phyloP scores from a whole-genome alignment of 2,888 invertebrate species.

The Calameuta filiformis region DNA sequence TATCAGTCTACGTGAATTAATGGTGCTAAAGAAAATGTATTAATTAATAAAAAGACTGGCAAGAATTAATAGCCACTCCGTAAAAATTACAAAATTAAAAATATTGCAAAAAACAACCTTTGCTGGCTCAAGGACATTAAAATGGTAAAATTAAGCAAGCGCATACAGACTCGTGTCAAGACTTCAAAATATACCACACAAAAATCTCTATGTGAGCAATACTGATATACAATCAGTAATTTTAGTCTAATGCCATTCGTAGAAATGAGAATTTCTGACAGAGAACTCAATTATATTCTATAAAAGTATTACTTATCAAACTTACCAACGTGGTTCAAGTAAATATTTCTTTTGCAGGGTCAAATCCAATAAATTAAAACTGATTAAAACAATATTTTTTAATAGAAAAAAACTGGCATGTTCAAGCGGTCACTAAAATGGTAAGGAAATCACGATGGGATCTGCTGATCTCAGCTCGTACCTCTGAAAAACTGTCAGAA shows the following conservation, averaged over 20 bases:
- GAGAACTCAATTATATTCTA: neutral
- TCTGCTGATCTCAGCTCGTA: neutral
- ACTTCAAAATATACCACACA: neutral
- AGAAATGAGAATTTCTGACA: neutral
- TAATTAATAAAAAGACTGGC: neutral
- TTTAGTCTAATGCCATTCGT: neutral
- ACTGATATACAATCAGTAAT: neutral
- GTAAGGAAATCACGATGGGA: neutral
- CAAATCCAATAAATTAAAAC: neutral
- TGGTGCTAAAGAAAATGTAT: neutral
- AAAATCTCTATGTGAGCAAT: neutral
- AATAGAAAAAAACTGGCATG: neutral
- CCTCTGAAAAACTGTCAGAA: neutral
- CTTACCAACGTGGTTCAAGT: neutral
- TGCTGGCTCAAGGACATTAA: neutral
- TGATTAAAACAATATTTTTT: neutral
- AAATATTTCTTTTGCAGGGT: neutral
- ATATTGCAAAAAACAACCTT: neutral
- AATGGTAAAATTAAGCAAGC: neutral
- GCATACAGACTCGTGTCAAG: neutral
- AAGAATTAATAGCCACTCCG: neutral
- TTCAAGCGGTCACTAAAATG: neutral
- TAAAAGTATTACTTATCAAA: neutral
- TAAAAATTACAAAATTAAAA: neutral
- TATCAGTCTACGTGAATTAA: neutral